These are phyloP conservation scores for Clunio marinus DNA, from an alignment of 2,888 invertebrate species.

Conservation along the genomic window DNA sequence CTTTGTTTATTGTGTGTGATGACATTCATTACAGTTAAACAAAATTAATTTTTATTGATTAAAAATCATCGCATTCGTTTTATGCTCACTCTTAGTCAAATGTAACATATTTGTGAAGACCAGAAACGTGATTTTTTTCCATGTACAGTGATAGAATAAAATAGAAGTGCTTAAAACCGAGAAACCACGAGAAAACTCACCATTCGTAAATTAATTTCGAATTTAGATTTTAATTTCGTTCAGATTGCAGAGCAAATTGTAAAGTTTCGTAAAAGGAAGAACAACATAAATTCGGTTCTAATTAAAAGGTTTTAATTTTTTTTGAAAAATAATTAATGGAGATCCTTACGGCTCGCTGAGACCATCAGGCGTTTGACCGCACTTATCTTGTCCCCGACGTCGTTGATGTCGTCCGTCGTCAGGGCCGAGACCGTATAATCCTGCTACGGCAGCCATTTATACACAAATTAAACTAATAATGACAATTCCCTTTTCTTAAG, in stretches of 20 bases:
- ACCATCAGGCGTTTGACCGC: conserved; percentile 42
- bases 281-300: not conserved
- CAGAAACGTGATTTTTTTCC: no score
- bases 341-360: conserved; percentile 42
- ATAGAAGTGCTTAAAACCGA: not conserved
- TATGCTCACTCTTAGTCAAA: no score
- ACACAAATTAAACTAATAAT: no score
- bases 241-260: not conserved
- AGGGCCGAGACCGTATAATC: conserved; percentile 74
- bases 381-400: conserved; percentile 53
- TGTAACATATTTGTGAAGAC: no score
- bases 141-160: no score
- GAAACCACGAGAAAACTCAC: not conserved
- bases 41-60: no score
- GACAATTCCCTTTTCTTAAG: no score
- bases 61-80: no score
- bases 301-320: not conserved
- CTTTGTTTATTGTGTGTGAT: no score
- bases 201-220: conserved; percentile 11
- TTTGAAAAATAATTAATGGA: not conserved
- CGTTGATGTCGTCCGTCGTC: conserved; percentile 56
- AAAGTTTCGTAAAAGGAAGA: not conserved
- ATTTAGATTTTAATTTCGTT: not conserved
- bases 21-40: no score
- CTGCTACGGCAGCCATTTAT: conserved; percentile 71